A percentile compares a stretch with the other conserved stretches of the same genome.
phyloP scores from a whole-genome alignment of 2,113 vertebrate genomes.

The Tiliqua scincoides region DNA sequence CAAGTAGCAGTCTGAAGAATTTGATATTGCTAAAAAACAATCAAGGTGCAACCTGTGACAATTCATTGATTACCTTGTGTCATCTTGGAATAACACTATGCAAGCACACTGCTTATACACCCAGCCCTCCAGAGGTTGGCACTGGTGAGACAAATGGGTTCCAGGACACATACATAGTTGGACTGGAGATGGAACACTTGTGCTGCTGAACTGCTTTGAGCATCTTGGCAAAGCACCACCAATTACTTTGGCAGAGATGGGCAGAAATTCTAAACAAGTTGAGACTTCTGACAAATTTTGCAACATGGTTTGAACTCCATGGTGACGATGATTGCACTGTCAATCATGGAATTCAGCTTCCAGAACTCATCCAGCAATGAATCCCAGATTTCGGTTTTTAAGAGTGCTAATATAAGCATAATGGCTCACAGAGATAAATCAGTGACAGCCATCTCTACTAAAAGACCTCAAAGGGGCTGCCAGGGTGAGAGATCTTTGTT shows the following conservation, averaged over 20 bases:
- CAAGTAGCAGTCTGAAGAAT: neutral
- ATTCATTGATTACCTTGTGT: neutral
- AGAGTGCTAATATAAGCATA: neutral
- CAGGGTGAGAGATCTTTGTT: neutral
- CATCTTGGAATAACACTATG: neutral
- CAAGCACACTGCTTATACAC: neutral
- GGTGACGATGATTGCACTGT: neutral
- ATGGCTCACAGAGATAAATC: neutral
- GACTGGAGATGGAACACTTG: neutral
- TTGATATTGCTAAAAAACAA: neutral
- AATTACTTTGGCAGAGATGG: slow-evolving; percentile 3
- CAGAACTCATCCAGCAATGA: neutral
- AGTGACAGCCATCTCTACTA: neutral
- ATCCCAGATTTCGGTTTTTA: neutral
- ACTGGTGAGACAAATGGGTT: neutral
- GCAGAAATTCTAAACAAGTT: neutral
- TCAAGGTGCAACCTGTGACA: too few species aligned
- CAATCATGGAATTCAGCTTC: neutral
- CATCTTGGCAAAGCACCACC: neutral
- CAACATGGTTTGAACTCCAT: neutral
- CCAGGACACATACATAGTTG: too few species aligned
- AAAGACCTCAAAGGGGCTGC: neutral
- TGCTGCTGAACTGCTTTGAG: neutral
- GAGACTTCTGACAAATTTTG: slow-evolving; percentile 12
- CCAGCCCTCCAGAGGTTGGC: neutral